Base-by-base conservation (phyloP, 2,888 invertebrate genomes). In the Diploptera punctata region DNA sequence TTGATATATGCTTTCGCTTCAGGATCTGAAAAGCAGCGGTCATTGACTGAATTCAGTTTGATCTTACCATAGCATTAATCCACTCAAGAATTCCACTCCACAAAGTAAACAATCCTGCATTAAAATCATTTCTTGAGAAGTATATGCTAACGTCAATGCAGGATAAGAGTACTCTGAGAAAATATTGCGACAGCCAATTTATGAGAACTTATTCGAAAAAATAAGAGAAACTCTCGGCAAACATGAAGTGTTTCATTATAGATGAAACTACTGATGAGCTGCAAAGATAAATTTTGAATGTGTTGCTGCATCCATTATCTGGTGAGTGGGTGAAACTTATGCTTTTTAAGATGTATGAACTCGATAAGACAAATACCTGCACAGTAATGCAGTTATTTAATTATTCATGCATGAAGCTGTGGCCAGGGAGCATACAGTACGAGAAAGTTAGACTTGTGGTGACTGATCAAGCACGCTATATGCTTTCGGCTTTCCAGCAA, bases 161-260 rank as follows among this genome's bases (percentile, higher is more conserved):
- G n/a, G 44, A 44, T 65, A 31, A 68, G 52, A 29, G 68, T 29
- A 68, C 68, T 18, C 67, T 44, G 67, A 67, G 47, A 67, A 47
- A 44, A 67, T 44, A n/a, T 2, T 67, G 7, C 3, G 18, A n/a
- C n/a, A 19, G 16, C 24, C 44, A 65, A 65, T 65, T 65, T 65
- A 24, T 21, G 43, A 65, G 65, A 24, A 44, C 44, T 1, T 65
- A 1, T 65, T 65, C 2, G 16, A 43, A 5, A 43, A 38, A 44
- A 62, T 29, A 62, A 62, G 31, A 18, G 0, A 18, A 16, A 16
- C 9, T 16, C 13, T 38, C 7, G 38, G 18, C 4, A 62, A 62
- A 31, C 62, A 62, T 62, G 33, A 31, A 3, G 31, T 16, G 38
- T 16, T 38, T 62, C 29, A 62, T 62, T 31, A 13, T 62, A 31